Evolutionary conservation across 1,140 invertebrate genomes (phyloP).

Genomic region (Philopotamus ludificatus): DNA sequence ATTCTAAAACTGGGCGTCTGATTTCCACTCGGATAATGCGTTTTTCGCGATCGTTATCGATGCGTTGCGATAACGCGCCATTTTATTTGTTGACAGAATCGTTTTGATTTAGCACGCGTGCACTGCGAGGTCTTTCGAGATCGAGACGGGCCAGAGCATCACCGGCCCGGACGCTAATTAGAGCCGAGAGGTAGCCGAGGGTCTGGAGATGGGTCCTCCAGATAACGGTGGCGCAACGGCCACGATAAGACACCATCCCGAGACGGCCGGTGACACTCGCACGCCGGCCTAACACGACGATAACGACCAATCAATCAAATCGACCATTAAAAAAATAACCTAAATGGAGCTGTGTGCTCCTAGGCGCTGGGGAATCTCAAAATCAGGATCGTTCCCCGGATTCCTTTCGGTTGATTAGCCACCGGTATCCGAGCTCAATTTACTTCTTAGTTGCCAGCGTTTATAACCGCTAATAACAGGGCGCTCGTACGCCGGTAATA

Average conservation of each 20-base stretch:
- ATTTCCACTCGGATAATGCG: no score
- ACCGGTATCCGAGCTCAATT: not conserved
- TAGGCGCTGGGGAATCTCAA: no score
- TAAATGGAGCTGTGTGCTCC: no score
- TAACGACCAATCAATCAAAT: conserved; percentile 13
- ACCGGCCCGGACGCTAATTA: conserved; percentile 9
- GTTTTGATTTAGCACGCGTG: no score
- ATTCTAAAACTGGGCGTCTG: no score
- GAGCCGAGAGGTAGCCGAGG: conserved; percentile 4
- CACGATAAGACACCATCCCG: not conserved
- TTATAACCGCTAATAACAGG: conserved; percentile 37
- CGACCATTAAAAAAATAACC: no score
- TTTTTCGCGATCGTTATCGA: no score
- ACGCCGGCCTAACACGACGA: not conserved
- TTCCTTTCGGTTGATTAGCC: no score
- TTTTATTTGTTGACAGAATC: no score
- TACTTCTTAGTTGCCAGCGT: not conserved
- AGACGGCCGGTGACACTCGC: not conserved
- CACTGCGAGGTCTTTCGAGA: no score
- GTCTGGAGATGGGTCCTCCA: not conserved
- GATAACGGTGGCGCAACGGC: conserved; percentile 1
- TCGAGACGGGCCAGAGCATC: not conserved
- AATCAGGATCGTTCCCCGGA: no score
- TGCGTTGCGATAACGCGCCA: no score
- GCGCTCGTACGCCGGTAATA: conserved; percentile 32